phyloP scores from a whole-genome alignment of 2,888 invertebrate species.

The Sisyra nigra region DNA sequence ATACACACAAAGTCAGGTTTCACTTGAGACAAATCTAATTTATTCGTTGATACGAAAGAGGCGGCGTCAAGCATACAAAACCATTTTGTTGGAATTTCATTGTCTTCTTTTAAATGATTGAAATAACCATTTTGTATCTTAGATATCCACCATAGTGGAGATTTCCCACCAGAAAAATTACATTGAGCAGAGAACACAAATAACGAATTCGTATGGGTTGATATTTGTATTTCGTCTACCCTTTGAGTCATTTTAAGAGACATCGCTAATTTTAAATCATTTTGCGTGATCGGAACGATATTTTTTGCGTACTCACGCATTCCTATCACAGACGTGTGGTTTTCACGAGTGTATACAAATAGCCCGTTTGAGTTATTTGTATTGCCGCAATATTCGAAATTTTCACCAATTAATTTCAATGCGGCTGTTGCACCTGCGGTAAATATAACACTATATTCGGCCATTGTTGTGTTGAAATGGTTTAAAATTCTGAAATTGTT shows the following conservation, averaged over 20 bases:
- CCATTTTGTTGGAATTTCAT: slow-evolving; percentile 36
- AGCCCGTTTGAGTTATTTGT: slow-evolving; percentile 31
- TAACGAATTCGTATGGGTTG: slow-evolving; percentile 35
- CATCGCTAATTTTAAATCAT: slow-evolving; percentile 30
- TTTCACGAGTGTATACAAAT: slow-evolving; percentile 73
- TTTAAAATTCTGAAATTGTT: slow-evolving; percentile 47
- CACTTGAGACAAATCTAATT: slow-evolving; percentile 49
- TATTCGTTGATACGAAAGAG: slow-evolving; percentile 58
- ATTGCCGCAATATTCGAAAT: slow-evolving; percentile 42
- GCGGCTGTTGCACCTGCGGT: slow-evolving; percentile 88
- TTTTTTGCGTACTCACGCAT: slow-evolving; percentile 60
- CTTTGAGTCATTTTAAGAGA: slow-evolving; percentile 17
- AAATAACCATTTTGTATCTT: slow-evolving; percentile 39
- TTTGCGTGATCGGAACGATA: slow-evolving; percentile 38
- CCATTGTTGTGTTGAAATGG: slow-evolving; percentile 64
- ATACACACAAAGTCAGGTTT: slow-evolving; percentile 81
- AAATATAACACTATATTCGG: slow-evolving; percentile 78
- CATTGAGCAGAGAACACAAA: slow-evolving; percentile 85
- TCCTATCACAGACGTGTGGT: slow-evolving; percentile 91
- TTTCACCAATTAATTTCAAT: slow-evolving; percentile 68
- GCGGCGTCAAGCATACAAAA: slow-evolving; percentile 80
- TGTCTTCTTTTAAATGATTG: slow-evolving; percentile 24
- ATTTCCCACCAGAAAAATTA: slow-evolving; percentile 88
- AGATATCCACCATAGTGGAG: slow-evolving; percentile 59
- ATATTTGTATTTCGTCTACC: slow-evolving; percentile 1